Evolutionary conservation across 1,140 invertebrate species (phyloP), one percentile per base, ranked within the genome.

Genomic region (Brachionus rotundiformis): DNA sequence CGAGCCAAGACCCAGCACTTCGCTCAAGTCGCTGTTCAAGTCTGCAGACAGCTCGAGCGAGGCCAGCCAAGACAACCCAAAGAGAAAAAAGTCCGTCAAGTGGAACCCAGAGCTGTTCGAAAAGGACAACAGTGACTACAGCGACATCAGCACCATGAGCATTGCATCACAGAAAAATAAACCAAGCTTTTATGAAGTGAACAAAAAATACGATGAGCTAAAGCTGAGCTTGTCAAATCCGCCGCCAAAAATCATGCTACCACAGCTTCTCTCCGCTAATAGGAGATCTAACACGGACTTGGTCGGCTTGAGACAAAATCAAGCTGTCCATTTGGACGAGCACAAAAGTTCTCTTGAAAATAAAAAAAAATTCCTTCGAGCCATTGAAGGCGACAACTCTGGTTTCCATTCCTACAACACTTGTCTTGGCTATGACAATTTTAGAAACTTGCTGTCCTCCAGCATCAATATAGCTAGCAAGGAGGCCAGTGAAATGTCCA

Each of bases 381-480:
- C 39, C 0, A 25, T 73, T 13, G 39, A 73, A 13, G 44, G n/a
- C 4, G 68, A 73, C 19, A 41, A 73, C 3, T 73, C 68, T 1
- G 68, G 68, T 11, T 73, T 73, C 44, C 39, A 73, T 13, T 27
- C 36, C 16, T 73, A 73, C 29, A 29, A 29, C 3, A 73, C 36
- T 73, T 73, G 68, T 73, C 68, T 73, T 23, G 68, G 68, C 27
- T 73, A 73, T 73, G 68, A 73, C 29, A 73, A 73, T 31, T 73
- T 73, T 44, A 29, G 68, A 23, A 73, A 73, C 25, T 73, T 73
- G 29, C 25, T 73, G 13, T 27, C 33, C 0, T 44, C 36, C 1
- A 29, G 36, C 36, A 11, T 41, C 5, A 73, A 73, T 29, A 25
- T 44, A 73, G 39, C 68, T n/a, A 73, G 19, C 29, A 73, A 44